These are phyloP conservation scores for Troglohyphantes excavatus DNA, from an alignment of 2,888 invertebrate species.

Conservation along the genomic window DNA sequence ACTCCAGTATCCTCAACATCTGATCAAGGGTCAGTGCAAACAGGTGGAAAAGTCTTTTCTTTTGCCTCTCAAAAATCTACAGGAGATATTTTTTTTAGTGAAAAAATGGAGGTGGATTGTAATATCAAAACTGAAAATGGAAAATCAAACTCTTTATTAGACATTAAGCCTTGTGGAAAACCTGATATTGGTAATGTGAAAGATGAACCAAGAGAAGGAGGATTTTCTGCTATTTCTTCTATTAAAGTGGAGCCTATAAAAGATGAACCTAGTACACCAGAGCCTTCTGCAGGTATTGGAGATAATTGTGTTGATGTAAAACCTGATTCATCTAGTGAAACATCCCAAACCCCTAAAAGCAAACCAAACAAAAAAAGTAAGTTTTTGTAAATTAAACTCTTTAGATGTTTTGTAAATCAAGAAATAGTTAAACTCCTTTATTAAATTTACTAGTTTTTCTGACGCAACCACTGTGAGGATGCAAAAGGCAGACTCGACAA, in stretches of 20 bases:
- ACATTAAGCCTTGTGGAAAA: slow-evolving; percentile 59
- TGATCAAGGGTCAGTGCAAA: slow-evolving; percentile 56
- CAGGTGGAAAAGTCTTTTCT: slow-evolving; percentile 71
- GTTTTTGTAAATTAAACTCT: neutral
- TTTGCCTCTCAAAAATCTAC: slow-evolving; percentile 72
- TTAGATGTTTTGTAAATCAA: neutral
- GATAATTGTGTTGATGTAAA: slow-evolving; percentile 80
- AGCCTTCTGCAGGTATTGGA: slow-evolving; percentile 83
- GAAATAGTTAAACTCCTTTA: neutral
- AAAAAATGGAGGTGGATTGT: slow-evolving; percentile 77
- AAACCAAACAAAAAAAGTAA: slow-evolving; percentile 79
- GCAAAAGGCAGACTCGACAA: no score
- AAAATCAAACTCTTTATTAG: slow-evolving; percentile 20
- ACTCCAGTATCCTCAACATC: slow-evolving; percentile 73
- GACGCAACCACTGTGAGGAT: no score
- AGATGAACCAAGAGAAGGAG: slow-evolving; percentile 79
- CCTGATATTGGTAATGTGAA: slow-evolving; percentile 80
- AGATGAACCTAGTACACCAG: slow-evolving; percentile 86
- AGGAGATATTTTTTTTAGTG: slow-evolving; percentile 52
- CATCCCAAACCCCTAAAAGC: slow-evolving; percentile 73
- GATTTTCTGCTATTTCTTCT: slow-evolving; percentile 36
- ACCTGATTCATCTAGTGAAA: slow-evolving; percentile 71
- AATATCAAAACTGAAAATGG: slow-evolving; percentile 41
- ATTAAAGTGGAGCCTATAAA: slow-evolving; percentile 83
- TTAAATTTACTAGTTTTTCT: neutral